These are phyloP conservation scores for Fregata magnificens DNA, from an alignment of 2,113 vertebrate species.

Conservation along the genomic window DNA sequence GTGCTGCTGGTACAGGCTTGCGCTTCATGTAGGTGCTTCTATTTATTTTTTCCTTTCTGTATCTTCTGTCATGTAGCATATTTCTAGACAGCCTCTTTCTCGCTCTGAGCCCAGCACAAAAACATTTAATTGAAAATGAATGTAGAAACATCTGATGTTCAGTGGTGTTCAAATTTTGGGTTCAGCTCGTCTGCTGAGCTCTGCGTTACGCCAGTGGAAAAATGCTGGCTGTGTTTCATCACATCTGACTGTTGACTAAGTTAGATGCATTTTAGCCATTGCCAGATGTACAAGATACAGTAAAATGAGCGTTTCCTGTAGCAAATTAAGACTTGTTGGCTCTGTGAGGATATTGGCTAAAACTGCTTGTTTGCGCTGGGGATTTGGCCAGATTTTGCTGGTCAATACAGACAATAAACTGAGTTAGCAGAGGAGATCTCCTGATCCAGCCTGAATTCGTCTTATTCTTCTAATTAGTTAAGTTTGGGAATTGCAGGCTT, in stretches of 20 bases:
- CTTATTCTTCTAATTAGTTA: conserved; percentile 1
- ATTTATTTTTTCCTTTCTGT: neutral
- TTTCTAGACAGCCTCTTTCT: conserved; percentile 15
- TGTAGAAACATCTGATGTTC: conserved; percentile 57
- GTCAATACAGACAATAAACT: conserved; percentile 51
- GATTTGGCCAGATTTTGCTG: conserved; percentile 63
- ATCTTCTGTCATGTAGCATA: conserved; percentile 12
- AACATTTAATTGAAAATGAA: conserved; percentile 59
- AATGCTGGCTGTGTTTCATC: conserved; percentile 63
- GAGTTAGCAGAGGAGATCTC: conserved; percentile 14
- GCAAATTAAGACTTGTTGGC: conserved; percentile 65
- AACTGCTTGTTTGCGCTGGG: conserved; percentile 52
- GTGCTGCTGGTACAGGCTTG: neutral
- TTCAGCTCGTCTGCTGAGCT: conserved; percentile 26
- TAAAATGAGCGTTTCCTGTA: conserved; percentile 62
- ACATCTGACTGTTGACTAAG: conserved; percentile 65
- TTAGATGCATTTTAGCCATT: conserved; percentile 52
- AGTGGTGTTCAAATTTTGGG: conserved; percentile 42
- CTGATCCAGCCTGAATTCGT: neutral
- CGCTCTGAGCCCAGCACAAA: neutral
- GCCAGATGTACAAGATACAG: conserved; percentile 67
- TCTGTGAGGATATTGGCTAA: conserved; percentile 27
- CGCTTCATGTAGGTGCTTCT: neutral
- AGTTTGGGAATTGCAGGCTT: neutral
- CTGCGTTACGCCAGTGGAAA: conserved; percentile 39